These are phyloP conservation scores for Daphoenositta chrysoptera DNA, from an alignment of 2,113 vertebrate species.

Conservation along the genomic window DNA sequence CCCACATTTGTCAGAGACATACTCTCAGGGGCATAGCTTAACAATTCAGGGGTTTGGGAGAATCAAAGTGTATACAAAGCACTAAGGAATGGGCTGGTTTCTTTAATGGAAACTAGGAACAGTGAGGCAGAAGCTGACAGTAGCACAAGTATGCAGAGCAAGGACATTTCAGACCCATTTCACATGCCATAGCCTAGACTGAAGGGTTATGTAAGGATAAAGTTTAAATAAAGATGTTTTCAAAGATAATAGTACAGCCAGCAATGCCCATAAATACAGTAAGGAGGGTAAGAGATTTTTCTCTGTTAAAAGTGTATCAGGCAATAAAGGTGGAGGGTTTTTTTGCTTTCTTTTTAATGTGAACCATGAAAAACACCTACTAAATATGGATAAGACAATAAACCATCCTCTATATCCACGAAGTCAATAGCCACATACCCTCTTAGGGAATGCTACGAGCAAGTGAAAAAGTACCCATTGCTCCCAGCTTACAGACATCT, in stretches of 20 bases:
- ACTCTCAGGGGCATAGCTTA: neutral
- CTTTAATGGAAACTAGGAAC: neutral
- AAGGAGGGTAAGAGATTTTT: neutral
- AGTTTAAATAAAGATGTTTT: slow-evolving; percentile 23
- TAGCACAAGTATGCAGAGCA: fast-evolving
- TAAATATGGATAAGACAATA: neutral
- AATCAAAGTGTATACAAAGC: neutral
- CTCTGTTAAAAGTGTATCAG: neutral
- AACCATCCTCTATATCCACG: neutral
- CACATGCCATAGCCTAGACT: neutral
- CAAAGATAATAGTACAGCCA: neutral
- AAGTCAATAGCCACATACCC: neutral
- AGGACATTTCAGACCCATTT: neutral
- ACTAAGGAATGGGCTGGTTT: neutral
- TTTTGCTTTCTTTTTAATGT: neutral
- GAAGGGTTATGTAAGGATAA: neutral
- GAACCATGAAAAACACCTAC: neutral
- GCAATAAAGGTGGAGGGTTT: neutral
- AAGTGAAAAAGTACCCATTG: neutral
- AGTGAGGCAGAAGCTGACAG: neutral
- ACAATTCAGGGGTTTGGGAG: neutral
- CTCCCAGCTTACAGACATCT: neutral
- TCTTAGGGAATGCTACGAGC: neutral
- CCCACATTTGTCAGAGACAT: neutral
- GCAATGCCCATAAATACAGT: neutral